Percentiles rank a stretch among this genome's conserved stretches.
Evolutionary conservation across 2,888 invertebrate genomes (phyloP).

Genomic region (Ariolimax columbianus): DNA sequence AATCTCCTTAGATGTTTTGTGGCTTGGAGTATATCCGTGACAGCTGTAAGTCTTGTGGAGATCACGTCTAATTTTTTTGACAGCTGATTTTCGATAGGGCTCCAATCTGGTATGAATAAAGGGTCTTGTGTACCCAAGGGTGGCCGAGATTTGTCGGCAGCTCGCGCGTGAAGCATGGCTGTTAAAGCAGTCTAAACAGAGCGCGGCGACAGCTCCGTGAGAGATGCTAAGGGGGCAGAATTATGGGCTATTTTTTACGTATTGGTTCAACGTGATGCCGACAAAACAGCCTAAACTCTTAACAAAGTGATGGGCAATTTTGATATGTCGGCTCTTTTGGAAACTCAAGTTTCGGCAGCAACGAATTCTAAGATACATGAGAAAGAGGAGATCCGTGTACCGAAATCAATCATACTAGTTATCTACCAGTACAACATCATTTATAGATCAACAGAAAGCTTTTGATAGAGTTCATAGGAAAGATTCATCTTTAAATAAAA

Average conservation of each 20-base stretch:
- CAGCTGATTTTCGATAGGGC: conserved; percentile 45
- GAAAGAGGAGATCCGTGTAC: no score
- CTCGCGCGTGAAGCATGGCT: conserved; percentile 23
- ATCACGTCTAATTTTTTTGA: conserved; percentile 36
- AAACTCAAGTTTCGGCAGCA: neutral
- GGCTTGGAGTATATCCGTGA: conserved; percentile 30
- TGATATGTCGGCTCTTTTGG: neutral
- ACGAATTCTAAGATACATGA: neutral
- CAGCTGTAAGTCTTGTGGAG: conserved; percentile 35
- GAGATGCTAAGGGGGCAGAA: conserved; percentile 1
- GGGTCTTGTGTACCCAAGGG: conserved; percentile 26
- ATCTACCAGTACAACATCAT: no score
- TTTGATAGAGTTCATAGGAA: no score
- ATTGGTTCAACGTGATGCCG: conserved; percentile 36
- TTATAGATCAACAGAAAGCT: no score
- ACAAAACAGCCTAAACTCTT: conserved; percentile 23
- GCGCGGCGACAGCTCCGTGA: conserved; percentile 26
- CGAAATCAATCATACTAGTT: no score
- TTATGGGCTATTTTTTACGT: conserved; percentile 27
- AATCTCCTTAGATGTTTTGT: conserved; percentile 19
- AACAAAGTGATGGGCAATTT: conserved; percentile 6
- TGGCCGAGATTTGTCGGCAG: conserved; percentile 23
- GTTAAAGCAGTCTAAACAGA: conserved; percentile 36
- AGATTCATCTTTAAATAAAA: no score
- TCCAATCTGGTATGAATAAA: conserved; percentile 36